phyloP scores from a whole-genome alignment of 2,113 vertebrate genomes.

The Peromyscus maniculatus region DNA sequence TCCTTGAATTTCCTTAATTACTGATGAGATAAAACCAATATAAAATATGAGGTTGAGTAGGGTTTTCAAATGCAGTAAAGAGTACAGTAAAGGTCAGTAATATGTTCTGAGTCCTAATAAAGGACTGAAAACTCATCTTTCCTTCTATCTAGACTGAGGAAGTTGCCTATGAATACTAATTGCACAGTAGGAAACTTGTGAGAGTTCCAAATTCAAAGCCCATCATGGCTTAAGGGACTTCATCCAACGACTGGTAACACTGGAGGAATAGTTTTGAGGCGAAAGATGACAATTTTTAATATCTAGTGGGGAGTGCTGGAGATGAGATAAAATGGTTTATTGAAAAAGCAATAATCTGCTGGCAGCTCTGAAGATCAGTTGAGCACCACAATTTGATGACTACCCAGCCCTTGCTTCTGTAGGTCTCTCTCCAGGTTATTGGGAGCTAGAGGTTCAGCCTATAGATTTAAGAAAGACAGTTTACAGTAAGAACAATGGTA shows the following conservation, averaged over 20 bases:
- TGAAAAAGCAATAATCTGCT: slow-evolving; percentile 7
- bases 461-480: background rate
- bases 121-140: background rate
- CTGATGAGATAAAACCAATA: background rate
- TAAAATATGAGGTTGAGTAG: background rate
- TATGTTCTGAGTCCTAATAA: background rate
- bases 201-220: background rate
- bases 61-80: background rate
- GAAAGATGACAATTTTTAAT: background rate
- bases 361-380: background rate
- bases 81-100: background rate
- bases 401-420: background rate
- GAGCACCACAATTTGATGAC: background rate
- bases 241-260: background rate
- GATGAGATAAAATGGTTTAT: background rate
- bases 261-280: background rate
- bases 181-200: background rate
- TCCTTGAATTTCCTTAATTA: background rate
- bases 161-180: background rate
- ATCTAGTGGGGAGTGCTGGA: background rate
- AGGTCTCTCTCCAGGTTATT: background rate
- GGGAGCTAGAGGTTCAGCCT: background rate
- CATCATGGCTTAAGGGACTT: background rate
- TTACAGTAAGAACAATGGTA: background rate
- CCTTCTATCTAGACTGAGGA: background rate